These are phyloP conservation scores for Mohoua ochrocephala DNA, from an alignment of 2,113 vertebrate species.

Conservation along the genomic window DNA sequence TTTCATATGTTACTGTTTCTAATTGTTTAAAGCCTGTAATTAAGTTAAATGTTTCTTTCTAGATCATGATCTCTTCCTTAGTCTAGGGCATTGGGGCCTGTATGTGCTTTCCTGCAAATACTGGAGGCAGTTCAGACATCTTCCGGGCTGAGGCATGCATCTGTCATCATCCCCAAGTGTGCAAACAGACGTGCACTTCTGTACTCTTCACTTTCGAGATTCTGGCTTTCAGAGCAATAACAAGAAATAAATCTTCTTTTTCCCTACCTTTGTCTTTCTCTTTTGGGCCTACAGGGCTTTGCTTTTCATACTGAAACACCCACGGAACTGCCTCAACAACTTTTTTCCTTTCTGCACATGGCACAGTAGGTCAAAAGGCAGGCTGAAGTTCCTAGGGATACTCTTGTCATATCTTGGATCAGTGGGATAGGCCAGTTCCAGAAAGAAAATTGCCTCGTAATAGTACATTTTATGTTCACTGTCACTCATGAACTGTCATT, in stretches of 20 bases:
- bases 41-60: conserved; percentile 39
- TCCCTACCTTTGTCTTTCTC: background rate
- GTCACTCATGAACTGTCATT: conserved; percentile 41
- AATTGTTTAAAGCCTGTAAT: conserved; percentile 47
- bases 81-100: background rate
- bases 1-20: conserved; percentile 18
- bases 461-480: conserved; percentile 21
- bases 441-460: background rate
- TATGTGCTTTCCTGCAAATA: background rate
- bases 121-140: conserved; percentile 4
- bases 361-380: conserved; percentile 4
- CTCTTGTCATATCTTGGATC: background rate
- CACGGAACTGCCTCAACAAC: background rate
- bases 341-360: background rate
- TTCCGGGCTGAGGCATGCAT: background rate
- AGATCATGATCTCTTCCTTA: conserved; percentile 30
- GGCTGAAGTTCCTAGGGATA: background rate
- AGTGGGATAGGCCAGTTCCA: background rate
- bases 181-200: background rate
- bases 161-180: background rate
- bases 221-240: conserved; percentile 2
- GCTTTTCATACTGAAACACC: background rate
- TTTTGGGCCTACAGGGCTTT: background rate
- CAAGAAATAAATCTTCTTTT: background rate
- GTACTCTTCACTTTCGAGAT: background rate